Evolutionary conservation across 2,888 invertebrate species (phyloP), one percentile per base, ranked within the genome.

Genomic region (Drosophila monieri): DNA sequence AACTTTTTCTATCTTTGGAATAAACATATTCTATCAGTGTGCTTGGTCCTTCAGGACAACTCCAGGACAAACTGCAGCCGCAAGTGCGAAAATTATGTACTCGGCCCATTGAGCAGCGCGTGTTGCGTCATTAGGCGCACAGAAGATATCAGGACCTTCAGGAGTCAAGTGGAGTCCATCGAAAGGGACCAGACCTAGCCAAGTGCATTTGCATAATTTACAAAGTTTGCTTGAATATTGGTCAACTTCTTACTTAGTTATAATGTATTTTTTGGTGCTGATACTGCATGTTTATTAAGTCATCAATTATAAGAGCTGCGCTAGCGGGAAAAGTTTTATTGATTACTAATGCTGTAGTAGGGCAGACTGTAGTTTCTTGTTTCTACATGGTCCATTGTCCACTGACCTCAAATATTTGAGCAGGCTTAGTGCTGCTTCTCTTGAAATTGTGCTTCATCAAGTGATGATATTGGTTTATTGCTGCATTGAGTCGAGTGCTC

Each of bases 191-290:
- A 32, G 37, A 35, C 23, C 23, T 43, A 66, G 76, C 48, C 76
- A 65, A 84, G 69, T 85, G 81, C 85, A 83, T 84, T 84, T 86
- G 75, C 85, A 85, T 84, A 78, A 85, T 80, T 81, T 76, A 75
- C 62, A 72, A 86, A 86, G 67, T 86, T 85, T 84, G 65, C 78
- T 44, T 72, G 74, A 70, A 78, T 75, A 72, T 77, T 73, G 76
- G 64, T 73, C 77, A 75, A 84, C 78, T 79, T 86, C 77, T 48
- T 68, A 23, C 30, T 43, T 30, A 30, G 37, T 64, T 61, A 30
- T 12, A 44, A n/a, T 27, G 70, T 57, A 64, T 69, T 76, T 65
- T 54, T 54, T 54, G 44, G 54, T 14, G 35, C 44, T 46, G 15
- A 25, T 47, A 21, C 58, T 60, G 73, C 58, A 68, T 78, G 77